Evolutionary conservation across 2,888 invertebrate genomes (phyloP), one percentile per base, ranked within the genome.

Genomic region (Hirtodrosophila trivittata): DNA sequence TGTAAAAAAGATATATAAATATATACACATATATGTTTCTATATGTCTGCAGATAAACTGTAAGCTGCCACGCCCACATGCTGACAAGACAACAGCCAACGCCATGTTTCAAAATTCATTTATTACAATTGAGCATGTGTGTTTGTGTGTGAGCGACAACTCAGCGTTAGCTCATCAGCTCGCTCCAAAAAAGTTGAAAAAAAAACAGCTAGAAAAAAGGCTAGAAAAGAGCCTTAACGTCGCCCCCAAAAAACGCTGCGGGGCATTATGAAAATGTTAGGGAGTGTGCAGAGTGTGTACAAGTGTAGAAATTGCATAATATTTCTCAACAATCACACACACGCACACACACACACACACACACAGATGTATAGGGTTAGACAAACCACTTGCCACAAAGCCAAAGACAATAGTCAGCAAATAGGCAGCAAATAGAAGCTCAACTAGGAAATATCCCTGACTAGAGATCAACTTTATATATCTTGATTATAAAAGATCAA

Each of bases 271-370:
- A 74, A 67, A 75, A 65, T 60, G 68, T 50, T 60, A 7, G 47
- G 33, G 54, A 10, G 52, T 25, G 55, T 54, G n/a, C 16, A 38
- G 6, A 28, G 28, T n/a, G 7, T 28, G 28, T 57, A 21, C 18
- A 55, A 18, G 42, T 60, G 54, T 77, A 66, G 70, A 86, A 82
- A 82, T 83, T 82, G 80, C 83, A 86, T 80, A 82, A 86, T 77
- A 83, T 83, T 82, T 86, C 59, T 64, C 49, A 60, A 37, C 56
- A 66, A 33, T 9, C 28, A 28, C 9, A 28, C 28, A 28, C 28
- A 28, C 9, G 5, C 28, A 28, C 5, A 28, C 28, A 55, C 60
- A 52, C 18, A 45, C 35, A 51, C 41, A 30, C 26, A 59, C 10
- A 16, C 50, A 46, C 37, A 42, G 42, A 45, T 43, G 59, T 55